Evolutionary conservation across 2,797 vertebrate species (phyloP), one percentile per base, ranked within the genome.

Genomic region (Crenuchus spilurus): DNA sequence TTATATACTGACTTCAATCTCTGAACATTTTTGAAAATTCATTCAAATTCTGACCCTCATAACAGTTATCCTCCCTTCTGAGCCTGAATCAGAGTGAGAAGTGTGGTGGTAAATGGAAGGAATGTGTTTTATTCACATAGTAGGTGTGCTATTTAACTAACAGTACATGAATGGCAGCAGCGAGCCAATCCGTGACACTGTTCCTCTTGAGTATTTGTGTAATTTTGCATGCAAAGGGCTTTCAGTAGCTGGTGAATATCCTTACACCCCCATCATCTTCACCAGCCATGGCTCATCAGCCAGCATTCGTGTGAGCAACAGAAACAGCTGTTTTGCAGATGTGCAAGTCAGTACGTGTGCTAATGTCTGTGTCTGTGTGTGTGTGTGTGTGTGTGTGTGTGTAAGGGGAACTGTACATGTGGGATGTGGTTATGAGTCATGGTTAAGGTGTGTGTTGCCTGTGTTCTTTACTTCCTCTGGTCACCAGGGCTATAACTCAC

Each of bases 291-390:
- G 42, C 65, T 76, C 52, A 51, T 71, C 52, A 68, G 16, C 18
- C 20, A 13, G 18, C 30, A 35, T 24, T 11, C 30, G 22, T 60
- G 61, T 62, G 37, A 63, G 44, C 61, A 39, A 39, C 2, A n/a
- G 20, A 30, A 77, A 65, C 70, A 70, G 71, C 66, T 78, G 69
- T 72, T 63, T 76, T 60, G 26, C 76, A 79, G 77, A 42, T 51
- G 78, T 75, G 48, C 62, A 30, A 72, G 69, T 75, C 24, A 11
- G 51, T 64, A 22, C 54, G 42, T 72, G 67, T 52, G 41, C 28
- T 48, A 20, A 70, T 70, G 62, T 14, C 24, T 28, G 3, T 41
- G 61, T 2, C 18, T 33, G 22, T 41, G 42, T 48, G 24, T 11
- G 16, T 49, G 62, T 14, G 52, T 28, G 3, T 41, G 61, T 2